Evolutionary conservation across 2,113 vertebrate species (phyloP).

Genomic region (Amphiprion percula): DNA sequence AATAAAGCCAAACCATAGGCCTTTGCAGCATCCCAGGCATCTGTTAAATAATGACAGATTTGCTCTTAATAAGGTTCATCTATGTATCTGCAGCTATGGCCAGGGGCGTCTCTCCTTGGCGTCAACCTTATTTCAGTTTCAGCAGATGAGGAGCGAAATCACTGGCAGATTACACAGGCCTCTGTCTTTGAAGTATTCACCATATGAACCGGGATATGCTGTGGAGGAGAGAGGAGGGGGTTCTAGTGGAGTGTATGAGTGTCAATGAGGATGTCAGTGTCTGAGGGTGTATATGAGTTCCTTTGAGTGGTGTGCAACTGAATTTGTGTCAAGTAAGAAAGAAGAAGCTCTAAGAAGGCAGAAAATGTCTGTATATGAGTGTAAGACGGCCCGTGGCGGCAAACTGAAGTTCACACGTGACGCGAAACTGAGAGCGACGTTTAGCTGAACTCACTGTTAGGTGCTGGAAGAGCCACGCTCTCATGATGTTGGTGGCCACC

Average conservation of each 20-base stretch:
- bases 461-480: conserved; percentile 99
- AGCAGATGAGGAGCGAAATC: conserved; percentile 64
- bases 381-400: conserved; percentile 16
- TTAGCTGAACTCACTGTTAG: conserved; percentile 93
- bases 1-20: conserved; percentile 63
- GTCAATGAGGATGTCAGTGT: conserved; percentile 24
- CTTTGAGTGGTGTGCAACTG: conserved; percentile 1
- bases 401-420: conserved; percentile 41
- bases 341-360: conserved; percentile 1
- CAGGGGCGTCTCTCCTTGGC: conserved; percentile 66
- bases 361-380: conserved; percentile 2
- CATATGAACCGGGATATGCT: conserved; percentile 43
- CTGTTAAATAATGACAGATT: conserved; percentile 74
- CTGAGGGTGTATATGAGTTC: neutral
- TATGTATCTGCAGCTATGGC: conserved; percentile 66
- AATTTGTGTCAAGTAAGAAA: conserved; percentile 24
- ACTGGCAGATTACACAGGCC: conserved; percentile 62
- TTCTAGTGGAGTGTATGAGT: conserved; percentile 27
- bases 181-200: conserved; percentile 69
- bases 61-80: conserved; percentile 76
- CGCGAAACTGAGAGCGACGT: conserved; percentile 17
- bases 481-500: conserved; percentile 99
- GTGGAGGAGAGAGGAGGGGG: conserved; percentile 13
- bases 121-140: conserved; percentile 74
- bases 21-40: conserved; percentile 55